Evolutionary conservation across 2,797 vertebrate genomes (phyloP), one percentile per base, ranked within the genome.

Genomic region (Gorsachius magnificus): DNA sequence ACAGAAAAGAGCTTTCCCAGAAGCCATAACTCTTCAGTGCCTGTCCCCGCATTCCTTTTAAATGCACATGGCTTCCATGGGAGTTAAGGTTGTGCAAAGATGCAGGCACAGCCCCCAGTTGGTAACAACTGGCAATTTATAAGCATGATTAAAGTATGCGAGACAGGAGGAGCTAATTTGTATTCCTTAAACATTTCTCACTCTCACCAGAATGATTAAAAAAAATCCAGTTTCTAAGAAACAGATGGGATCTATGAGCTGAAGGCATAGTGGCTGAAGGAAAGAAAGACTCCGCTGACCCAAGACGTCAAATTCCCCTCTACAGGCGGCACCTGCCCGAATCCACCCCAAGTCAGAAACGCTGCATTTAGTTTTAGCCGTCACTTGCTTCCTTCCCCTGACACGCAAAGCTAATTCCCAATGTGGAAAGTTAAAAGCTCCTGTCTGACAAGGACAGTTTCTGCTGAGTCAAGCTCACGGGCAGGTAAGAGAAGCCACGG

Each of bases 101-200:
- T 16, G 74, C 80, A 80, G 63, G 89, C 86, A 74, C 56, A 70
- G 86, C 78, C 87, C 77, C 89, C 38, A 33, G 77, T 1, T 74
- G 56, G 36, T 13, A 84, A 57, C 63, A 92, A 70, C 50, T 25
- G 31, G 84, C 51, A 72, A 72, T 7, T 88, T 84, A 36, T 35
- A 68, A 77, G 71, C 10, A 18, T 38, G 60, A 89, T 53, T 68
- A 11, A 87, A 93, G 83, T 1, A 25, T 22, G 68, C 81, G 36
- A 91, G 92, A 89, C 82, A 78, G 89, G 45, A 93, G 84, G 13
- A 89, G 81, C 82, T 94, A 33, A 91, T 96, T 68, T 31, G 91
- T 95, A 92, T 96, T 94, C 92, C 89, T 87, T 22, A 45, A 83
- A 46, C 91, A 50, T 31, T 54, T 74, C 86, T 86, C 29, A 63